Evolutionary conservation across 1,140 invertebrate genomes (phyloP).

Genomic region (Bombus polaris): DNA sequence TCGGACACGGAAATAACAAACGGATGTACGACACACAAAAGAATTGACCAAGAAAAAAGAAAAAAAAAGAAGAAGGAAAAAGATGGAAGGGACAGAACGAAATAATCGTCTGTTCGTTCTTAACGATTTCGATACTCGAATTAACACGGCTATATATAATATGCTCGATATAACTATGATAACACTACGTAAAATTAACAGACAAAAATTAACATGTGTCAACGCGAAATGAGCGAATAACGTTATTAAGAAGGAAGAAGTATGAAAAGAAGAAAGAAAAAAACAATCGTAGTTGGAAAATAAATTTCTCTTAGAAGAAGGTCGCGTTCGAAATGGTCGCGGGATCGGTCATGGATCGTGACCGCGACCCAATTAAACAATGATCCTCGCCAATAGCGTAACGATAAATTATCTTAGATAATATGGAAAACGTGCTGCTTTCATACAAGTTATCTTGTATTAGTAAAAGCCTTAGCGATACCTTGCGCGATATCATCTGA

Average conservation of each 20-base stretch:
- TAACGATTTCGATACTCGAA: neutral
- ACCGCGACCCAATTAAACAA: neutral
- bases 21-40: neutral
- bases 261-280: neutral
- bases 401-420: slow-evolving; percentile 51
- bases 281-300: neutral
- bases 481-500: slow-evolving; percentile 41
- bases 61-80: neutral
- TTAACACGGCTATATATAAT: neutral
- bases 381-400: neutral
- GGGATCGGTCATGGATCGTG: slow-evolving; percentile 6
- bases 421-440: slow-evolving; percentile 40
- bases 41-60: neutral
- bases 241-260: neutral
- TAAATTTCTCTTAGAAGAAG: neutral
- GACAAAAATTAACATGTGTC: slow-evolving; percentile 13
- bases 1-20: neutral
- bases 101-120: neutral
- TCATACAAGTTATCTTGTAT: slow-evolving; percentile 40
- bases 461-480: slow-evolving; percentile 39
- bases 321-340: neutral
- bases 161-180: slow-evolving; percentile 20
- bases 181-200: slow-evolving; percentile 53
- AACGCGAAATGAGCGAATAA: neutral
- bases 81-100: neutral